Conservation (phyloP, 2,113 vertebrate genomes). For the Dolichotis patagonum region DNA sequence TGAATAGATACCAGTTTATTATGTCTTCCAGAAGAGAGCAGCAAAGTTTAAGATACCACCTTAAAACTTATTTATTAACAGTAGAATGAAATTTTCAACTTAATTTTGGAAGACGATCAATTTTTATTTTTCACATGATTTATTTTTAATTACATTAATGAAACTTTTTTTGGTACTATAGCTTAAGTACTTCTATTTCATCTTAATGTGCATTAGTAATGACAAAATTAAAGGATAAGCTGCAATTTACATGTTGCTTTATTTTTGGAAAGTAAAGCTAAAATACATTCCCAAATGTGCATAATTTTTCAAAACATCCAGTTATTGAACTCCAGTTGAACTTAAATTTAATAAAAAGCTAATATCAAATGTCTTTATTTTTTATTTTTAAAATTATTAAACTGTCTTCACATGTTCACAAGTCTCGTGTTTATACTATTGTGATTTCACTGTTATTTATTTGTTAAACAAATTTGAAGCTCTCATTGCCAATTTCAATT, state of each 20-base stretch:
- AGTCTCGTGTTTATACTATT: not conserved
- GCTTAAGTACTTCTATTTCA: not conserved
- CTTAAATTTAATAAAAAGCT: slow-evolving; percentile 24
- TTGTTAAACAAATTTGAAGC: not conserved
- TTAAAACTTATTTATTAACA: slow-evolving; percentile 46
- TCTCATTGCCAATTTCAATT: not conserved
- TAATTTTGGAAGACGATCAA: not conserved
- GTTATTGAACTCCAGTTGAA: not conserved
- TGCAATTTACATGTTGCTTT: not conserved
- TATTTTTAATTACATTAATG: slow-evolving; percentile 2
- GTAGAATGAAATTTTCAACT: not conserved
- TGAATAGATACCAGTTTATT: not conserved
- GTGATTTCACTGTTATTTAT: slow-evolving; percentile 9
- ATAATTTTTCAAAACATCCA: slow-evolving; percentile 39
- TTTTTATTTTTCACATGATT: not conserved
- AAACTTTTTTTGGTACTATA: not conserved
- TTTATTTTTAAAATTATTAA: slow-evolving; percentile 5
- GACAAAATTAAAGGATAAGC: slow-evolving; percentile 8
- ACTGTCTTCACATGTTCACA: not conserved
- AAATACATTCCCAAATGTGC: slow-evolving; percentile 1
- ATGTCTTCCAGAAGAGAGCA: not conserved
- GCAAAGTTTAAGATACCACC: not conserved
- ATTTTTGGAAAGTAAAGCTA: not conserved
- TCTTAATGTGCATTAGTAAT: not conserved
- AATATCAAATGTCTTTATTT: slow-evolving; percentile 6